These are phyloP conservation scores for Phallusia fumigata DNA, from an alignment of 23 tunicate species.

Conservation along the genomic window DNA sequence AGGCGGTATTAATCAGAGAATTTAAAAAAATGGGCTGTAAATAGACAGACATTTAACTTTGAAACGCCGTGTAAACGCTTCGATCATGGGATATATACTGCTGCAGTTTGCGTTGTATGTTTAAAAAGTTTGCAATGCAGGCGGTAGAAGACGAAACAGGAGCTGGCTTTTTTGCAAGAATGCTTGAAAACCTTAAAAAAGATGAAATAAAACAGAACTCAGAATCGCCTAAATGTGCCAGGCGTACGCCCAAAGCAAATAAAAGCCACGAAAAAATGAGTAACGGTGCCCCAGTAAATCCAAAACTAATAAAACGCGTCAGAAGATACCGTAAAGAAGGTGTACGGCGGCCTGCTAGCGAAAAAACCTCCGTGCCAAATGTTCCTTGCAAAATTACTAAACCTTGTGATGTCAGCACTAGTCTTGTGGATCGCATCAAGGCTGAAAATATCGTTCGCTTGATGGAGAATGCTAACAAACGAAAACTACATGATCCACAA, in stretches of 20 bases:
- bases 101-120: too few relatives aligned
- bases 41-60: neutral
- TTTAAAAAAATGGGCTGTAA: too few relatives aligned
- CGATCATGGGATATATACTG: slow-evolving; percentile 5
- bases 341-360: neutral
- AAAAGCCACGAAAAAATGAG: too few relatives aligned
- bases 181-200: neutral
- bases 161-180: neutral
- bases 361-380: neutral
- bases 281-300: neutral
- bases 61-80: neutral
- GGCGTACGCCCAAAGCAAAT: too few relatives aligned
- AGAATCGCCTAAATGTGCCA: too few relatives aligned
- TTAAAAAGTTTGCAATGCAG: neutral
- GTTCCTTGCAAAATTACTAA: neutral
- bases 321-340: neutral
- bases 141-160: neutral
- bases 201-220: neutral
- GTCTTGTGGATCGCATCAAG: neutral
- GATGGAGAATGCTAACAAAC: neutral
- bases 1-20: too few relatives aligned
- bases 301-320: neutral
- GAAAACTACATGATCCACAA: neutral
- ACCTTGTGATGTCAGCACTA: neutral
- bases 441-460: neutral